Percentiles rank a stretch among this genome's conserved stretches.
Conservation (phyloP, 2,113 vertebrate genomes). For the Centropristis striata region DNA sequence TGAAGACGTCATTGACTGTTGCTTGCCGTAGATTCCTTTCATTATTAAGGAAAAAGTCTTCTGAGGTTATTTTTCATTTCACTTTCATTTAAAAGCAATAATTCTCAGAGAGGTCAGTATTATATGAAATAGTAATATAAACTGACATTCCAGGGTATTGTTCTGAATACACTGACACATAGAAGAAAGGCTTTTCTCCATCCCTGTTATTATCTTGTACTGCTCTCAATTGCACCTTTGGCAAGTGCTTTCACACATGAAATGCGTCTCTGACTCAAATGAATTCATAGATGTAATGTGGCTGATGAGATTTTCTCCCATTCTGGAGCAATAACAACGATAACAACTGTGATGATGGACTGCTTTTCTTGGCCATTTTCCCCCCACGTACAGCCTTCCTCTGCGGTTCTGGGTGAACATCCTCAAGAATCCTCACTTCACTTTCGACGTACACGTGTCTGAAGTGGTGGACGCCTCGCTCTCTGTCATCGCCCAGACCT, state of each 20-base stretch:
- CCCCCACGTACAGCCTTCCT: slow-evolving; percentile 87
- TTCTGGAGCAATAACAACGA: slow-evolving; percentile 31
- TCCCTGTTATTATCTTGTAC: slow-evolving; percentile 58
- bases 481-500: slow-evolving; percentile 98
- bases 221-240: slow-evolving; percentile 56
- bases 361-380: not conserved
- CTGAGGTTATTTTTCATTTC: not conserved
- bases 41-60: slow-evolving; percentile 12
- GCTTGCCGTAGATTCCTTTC: not conserved
- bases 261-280: slow-evolving; percentile 41
- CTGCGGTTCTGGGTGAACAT: slow-evolving; percentile 99
- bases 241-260: slow-evolving; percentile 51
- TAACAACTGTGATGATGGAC: not conserved
- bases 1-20: slow-evolving; percentile 14
- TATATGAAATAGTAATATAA: slow-evolving; percentile 50
- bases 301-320: slow-evolving; percentile 17
- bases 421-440: slow-evolving; percentile 98
- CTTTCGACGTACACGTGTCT: slow-evolving; percentile 95
- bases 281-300: slow-evolving; percentile 35
- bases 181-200: slow-evolving; percentile 51
- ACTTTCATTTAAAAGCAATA: slow-evolving; percentile 20
- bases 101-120: slow-evolving; percentile 44
- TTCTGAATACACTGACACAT: slow-evolving; percentile 59
- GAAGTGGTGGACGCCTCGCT: slow-evolving; percentile 98
- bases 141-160: slow-evolving; percentile 46